Percentiles rank a stretch among this genome's conserved stretches.
phyloP scores from a whole-genome alignment of 2,113 vertebrate genomes.

The Rhabdomys dilectus region DNA sequence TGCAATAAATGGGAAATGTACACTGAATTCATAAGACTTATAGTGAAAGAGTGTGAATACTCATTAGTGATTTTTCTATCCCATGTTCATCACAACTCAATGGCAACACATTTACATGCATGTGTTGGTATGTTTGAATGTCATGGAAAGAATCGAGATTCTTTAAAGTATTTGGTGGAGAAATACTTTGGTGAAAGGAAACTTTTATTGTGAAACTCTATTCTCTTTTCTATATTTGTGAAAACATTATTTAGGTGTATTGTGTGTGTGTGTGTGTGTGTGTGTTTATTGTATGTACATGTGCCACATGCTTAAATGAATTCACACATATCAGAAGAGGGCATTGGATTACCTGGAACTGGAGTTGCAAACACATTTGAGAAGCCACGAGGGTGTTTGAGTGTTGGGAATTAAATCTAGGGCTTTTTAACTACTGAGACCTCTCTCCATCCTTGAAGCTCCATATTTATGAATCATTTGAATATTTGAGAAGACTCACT shows the following conservation, averaged over 20 bases:
- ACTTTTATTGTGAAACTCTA: neutral
- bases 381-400: neutral
- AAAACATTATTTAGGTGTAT: neutral
- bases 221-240: neutral
- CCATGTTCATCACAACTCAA: neutral
- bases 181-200: neutral
- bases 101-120: neutral
- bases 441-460: neutral
- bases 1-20: neutral
- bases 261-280: neutral
- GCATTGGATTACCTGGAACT: neutral
- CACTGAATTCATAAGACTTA: neutral
- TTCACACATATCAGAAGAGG: neutral
- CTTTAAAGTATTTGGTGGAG: neutral
- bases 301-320: neutral
- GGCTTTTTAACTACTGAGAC: neutral
- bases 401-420: neutral
- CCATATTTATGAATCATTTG: too few relatives aligned
- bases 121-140: neutral
- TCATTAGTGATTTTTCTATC: neutral
- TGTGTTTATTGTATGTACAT: neutral
- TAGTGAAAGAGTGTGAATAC: neutral
- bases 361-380: neutral
- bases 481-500: neutral
- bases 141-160: neutral